phyloP scores from a whole-genome alignment of 2,888 invertebrate species.

The Heteromurus nitidus region DNA sequence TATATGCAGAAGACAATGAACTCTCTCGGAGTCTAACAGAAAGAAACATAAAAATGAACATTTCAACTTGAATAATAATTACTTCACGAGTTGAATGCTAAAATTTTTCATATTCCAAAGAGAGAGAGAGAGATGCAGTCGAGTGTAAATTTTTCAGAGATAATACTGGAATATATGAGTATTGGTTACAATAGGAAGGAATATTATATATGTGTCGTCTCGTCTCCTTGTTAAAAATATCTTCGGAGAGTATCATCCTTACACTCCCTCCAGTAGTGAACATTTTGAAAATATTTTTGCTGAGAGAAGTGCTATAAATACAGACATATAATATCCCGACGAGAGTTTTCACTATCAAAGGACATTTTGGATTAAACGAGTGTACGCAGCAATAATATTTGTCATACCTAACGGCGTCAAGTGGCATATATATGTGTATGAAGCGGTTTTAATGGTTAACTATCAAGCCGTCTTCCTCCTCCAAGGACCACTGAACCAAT shows the following conservation, averaged over 20 bases:
- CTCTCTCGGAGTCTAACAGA: too few species aligned
- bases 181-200: too few species aligned
- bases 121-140: constrained; percentile 41
- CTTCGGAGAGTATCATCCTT: too few species aligned
- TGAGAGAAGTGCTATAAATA: too few species aligned
- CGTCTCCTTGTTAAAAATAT: too few species aligned
- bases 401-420: constrained; percentile 60
- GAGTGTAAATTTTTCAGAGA: constrained; percentile 57
- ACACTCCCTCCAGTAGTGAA: too few species aligned
- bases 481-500: constrained; percentile 60
- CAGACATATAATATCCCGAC: too few species aligned
- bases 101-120: constrained; percentile 19
- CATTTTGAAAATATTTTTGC: too few species aligned
- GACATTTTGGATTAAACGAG: too few species aligned
- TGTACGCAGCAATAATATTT: constrained; percentile 52
- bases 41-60: constrained; percentile 13
- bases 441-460: constrained; percentile 60
- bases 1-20: constrained; percentile 30
- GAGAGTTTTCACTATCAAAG: too few species aligned
- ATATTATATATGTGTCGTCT: too few species aligned
- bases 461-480: constrained; percentile 45
- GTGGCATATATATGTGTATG: constrained; percentile 61
- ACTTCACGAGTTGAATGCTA: constrained; percentile 4
- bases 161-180: constrained; percentile 43
- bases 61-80: constrained; percentile 25